Percentiles rank a stretch among this genome's conserved stretches.
These are phyloP conservation scores for Pithys albifrons DNA, from an alignment of 2,113 vertebrate genomes.

Conservation along the genomic window DNA sequence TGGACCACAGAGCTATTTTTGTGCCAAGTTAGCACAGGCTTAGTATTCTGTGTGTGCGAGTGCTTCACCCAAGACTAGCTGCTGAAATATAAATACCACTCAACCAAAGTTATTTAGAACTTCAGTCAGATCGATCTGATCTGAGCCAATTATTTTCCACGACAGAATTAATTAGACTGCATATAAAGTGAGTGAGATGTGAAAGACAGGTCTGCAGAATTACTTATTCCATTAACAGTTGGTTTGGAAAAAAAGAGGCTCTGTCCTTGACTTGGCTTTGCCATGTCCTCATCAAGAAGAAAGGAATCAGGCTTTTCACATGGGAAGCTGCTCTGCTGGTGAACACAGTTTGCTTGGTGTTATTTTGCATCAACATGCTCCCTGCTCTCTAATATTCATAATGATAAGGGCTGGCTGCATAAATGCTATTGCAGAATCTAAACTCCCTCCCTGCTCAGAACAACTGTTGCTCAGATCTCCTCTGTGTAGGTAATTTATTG, in stretches of 20 bases:
- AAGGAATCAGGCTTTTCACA: not conserved
- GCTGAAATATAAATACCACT: constrained; percentile 67
- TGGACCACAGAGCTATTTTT: constrained; percentile 16
- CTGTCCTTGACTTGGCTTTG: constrained; percentile 51
- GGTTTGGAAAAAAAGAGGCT: not conserved
- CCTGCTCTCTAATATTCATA: not conserved
- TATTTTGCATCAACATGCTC: constrained; percentile 30
- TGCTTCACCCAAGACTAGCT: constrained; percentile 53
- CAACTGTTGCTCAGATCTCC: constrained; percentile 52
- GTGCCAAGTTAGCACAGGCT: constrained; percentile 35
- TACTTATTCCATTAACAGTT: constrained; percentile 46
- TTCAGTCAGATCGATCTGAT: constrained; percentile 59
- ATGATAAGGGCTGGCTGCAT: constrained; percentile 30
- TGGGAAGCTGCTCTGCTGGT: constrained; percentile 34
- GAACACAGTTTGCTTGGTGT: not conserved
- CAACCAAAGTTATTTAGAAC: constrained; percentile 65
- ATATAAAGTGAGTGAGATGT: constrained; percentile 67
- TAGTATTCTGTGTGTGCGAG: constrained; percentile 37
- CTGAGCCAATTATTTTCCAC: constrained; percentile 70
- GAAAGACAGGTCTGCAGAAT: constrained; percentile 61
- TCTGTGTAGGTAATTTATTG: constrained; percentile 34
- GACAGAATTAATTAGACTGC: constrained; percentile 72
- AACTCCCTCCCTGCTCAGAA: not conserved
- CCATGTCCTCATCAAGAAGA: not conserved
- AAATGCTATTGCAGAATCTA: not conserved